Evolutionary conservation across 2,797 vertebrate genomes (phyloP), one percentile per base, ranked within the genome.

Genomic region (Brachyrhaphis roseni): DNA sequence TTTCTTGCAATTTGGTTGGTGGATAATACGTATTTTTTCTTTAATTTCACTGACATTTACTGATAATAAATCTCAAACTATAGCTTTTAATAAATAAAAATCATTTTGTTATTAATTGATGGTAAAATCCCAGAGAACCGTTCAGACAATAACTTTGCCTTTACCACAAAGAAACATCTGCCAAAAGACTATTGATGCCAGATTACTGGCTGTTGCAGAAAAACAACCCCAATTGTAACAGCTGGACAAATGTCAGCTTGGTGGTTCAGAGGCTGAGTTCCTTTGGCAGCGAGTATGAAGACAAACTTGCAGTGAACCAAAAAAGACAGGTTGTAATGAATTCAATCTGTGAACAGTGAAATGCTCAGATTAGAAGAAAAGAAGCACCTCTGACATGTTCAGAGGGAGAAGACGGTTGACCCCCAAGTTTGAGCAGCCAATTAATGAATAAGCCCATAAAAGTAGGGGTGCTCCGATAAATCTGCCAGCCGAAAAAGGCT

Each of bases 181-280:
- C 55, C n/a, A 31, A 18, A 34, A 7, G 15, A 15, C 15, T 18
- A 8, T 8, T 34, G 59, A 62, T 62, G 31, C 15, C 59, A 62
- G 59, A 62, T 62, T 16, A 18, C 6, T 31, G 57, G 13, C 57
- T 16, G 15, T 18, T 62, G 31, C 59, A 62, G 59, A 4, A 62
- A 59, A 62, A 46, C 28, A 34, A 34, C 31, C 15, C 28, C 28
- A 16, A 62, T 34, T 62, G 28, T 34, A 62, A 34, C 59, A 18
- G 5, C 59, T 62, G 59, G 31, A 6, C 16, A 62, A 62, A 62
- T 62, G 28, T 62, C 59, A 62, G 7, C 31, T 62, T 36, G 59
- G 59, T 62, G 59, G 59, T 62, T 62, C 59, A 62, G 59, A 62
- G 31, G 59, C 31, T 62, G 59, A 62, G 28, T 62, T 62, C 28